Evolutionary conservation across 2,888 invertebrate species (phyloP).

Genomic region (Stegana nigrithorax): DNA sequence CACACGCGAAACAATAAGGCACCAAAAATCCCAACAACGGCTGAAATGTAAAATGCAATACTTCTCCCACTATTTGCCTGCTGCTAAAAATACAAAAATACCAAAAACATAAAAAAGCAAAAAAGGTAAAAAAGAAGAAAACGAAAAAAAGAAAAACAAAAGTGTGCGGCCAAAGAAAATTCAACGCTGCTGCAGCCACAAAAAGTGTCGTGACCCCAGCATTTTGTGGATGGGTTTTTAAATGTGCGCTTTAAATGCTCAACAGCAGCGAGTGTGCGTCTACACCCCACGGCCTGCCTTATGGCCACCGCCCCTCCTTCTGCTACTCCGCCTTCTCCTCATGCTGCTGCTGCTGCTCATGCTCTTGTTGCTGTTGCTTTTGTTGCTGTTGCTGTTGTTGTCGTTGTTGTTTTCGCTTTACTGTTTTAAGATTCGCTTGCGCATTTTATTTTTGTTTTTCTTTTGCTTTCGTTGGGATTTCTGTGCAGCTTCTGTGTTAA

Average conservation of each 20-base stretch:
- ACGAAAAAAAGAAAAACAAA: constrained; percentile 1
- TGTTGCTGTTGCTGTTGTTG: background rate
- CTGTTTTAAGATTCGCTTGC: constrained; percentile 39
- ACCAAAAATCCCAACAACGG: constrained; percentile 27
- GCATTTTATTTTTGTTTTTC: constrained; percentile 44
- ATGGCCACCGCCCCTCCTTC: background rate
- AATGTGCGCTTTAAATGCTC: constrained; percentile 34
- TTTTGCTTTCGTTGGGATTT: constrained; percentile 1
- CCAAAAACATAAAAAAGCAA: constrained; percentile 8
- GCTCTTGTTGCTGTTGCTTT: background rate
- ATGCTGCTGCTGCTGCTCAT: background rate
- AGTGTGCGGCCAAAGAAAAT: too few species aligned
- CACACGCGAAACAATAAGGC: constrained; percentile 48
- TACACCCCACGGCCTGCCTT: background rate
- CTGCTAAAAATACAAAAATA: constrained; percentile 25
- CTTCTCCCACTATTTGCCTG: constrained; percentile 60
- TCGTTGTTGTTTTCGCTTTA: constrained; percentile 8
- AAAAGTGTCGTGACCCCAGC: constrained; percentile 67
- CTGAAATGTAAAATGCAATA: constrained; percentile 46
- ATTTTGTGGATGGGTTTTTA: constrained; percentile 50
- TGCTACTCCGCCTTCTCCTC: background rate
- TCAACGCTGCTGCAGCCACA: too few species aligned
- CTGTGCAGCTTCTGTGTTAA: constrained; percentile 38
- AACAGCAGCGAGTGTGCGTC: background rate
- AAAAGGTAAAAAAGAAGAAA: background rate